These are phyloP conservation scores for Ectemnius continuus DNA, from an alignment of 2,888 invertebrate species.

Conservation along the genomic window DNA sequence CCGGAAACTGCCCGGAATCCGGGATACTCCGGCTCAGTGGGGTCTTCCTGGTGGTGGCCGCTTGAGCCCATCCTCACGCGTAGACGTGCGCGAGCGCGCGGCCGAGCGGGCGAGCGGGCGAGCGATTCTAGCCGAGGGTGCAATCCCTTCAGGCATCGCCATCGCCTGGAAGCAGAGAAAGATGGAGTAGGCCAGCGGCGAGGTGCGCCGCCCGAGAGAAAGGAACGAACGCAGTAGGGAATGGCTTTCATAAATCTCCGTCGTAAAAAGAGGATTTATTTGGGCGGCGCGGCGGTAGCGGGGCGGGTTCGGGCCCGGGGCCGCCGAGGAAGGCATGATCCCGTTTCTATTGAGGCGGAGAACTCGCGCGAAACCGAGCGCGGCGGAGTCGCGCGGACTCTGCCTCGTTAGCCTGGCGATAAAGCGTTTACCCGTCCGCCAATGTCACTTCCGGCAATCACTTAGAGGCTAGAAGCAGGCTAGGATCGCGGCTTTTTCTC, in stretches of 20 bases:
- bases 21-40: slow-evolving; percentile 59
- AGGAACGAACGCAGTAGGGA: slow-evolving; percentile 40
- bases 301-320: slow-evolving; percentile 34
- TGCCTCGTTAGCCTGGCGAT: slow-evolving; percentile 75
- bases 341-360: slow-evolving; percentile 66
- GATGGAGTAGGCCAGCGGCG: slow-evolving; percentile 49
- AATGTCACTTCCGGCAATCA: slow-evolving; percentile 74
- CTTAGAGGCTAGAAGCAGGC: slow-evolving; percentile 54
- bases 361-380: slow-evolving; percentile 65
- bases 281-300: slow-evolving; percentile 53
- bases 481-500: slow-evolving; percentile 44
- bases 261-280: slow-evolving; percentile 78
- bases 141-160: slow-evolving; percentile 22
- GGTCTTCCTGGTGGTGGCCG: slow-evolving; percentile 56
- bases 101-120: too few relatives aligned
- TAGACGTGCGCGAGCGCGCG: slow-evolving; percentile 4
- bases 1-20: slow-evolving; percentile 72
- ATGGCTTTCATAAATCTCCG: slow-evolving; percentile 76
- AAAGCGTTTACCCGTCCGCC: slow-evolving; percentile 73
- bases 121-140: neutral
- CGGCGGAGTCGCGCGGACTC: slow-evolving; percentile 60
- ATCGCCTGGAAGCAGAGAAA: slow-evolving; percentile 47
- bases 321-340: slow-evolving; percentile 55
- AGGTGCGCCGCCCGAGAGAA: slow-evolving; percentile 33
- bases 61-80: slow-evolving; percentile 53